These are phyloP conservation scores for Scomberomorus guttatus DNA, from an alignment of 2,797 vertebrate genomes.

Conservation along the genomic window DNA sequence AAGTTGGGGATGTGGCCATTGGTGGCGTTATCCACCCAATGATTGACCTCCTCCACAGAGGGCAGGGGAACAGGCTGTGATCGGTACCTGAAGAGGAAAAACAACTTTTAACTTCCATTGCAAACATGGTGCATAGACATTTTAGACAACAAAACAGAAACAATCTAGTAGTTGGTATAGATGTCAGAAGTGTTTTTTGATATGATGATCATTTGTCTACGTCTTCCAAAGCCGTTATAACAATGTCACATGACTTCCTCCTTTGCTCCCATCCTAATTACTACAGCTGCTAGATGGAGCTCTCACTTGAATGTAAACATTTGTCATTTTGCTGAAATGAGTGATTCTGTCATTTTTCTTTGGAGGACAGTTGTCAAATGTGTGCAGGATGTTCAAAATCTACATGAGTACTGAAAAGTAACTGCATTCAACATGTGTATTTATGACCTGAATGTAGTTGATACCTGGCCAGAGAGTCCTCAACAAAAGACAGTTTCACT, in stretches of 20 bases:
- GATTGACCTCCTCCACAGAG: conserved; percentile 88
- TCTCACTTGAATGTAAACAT: no score
- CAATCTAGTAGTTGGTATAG: no score
- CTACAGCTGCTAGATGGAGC: no score
- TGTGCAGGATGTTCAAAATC: not conserved
- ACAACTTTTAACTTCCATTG: not conserved
- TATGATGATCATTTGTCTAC: no score
- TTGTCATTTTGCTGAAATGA: no score
- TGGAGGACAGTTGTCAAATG: not conserved
- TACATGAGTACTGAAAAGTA: not conserved
- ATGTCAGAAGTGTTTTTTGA: no score
- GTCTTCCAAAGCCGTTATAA: no score
- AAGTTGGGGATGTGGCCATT: conserved; percentile 89
- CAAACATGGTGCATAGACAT: no score
- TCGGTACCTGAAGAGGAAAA: conserved; percentile 78
- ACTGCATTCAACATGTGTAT: not conserved
- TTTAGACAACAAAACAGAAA: not conserved
- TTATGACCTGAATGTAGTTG: not conserved
- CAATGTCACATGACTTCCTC: no score
- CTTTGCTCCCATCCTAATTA: no score
- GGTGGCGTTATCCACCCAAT: conserved; percentile 91
- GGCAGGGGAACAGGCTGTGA: conserved; percentile 85
- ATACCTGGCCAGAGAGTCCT: conserved; percentile 84
- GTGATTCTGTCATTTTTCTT: no score
- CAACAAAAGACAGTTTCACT: conserved; percentile 89